phyloP scores from a whole-genome alignment of 2,797 vertebrate species.

The Dendrocincla tyrannina region DNA sequence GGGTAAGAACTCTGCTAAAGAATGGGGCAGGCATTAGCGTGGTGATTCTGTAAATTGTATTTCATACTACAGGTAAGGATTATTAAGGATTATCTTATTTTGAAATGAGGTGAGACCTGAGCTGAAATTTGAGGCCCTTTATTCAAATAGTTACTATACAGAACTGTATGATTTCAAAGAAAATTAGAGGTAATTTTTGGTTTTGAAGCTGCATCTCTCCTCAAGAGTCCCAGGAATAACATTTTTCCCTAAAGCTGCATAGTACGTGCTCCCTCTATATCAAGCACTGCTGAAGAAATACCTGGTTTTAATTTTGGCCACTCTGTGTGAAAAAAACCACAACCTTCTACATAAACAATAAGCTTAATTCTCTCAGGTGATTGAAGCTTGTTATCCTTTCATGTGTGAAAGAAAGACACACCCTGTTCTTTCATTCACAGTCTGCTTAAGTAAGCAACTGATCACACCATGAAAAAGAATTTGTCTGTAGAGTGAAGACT shows the following conservation, averaged over 20 bases:
- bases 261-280: background rate
- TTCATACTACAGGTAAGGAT: background rate
- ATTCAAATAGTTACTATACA: background rate
- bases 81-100: background rate
- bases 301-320: background rate
- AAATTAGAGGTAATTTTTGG: background rate
- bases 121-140: background rate
- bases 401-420: background rate
- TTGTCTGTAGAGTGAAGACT: background rate
- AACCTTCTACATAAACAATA: background rate
- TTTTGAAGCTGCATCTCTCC: background rate
- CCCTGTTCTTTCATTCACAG: background rate
- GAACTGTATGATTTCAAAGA: background rate
- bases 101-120: background rate
- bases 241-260: background rate
- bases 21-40: background rate
- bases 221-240: background rate
- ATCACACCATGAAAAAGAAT: background rate
- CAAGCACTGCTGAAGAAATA: background rate
- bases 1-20: slow-evolving; percentile 63
- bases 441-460: background rate
- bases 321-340: background rate
- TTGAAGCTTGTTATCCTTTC: background rate
- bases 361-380: background rate
- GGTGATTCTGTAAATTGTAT: background rate